These are phyloP conservation scores for Psittacula cyanocephala DNA, from an alignment of 2,113 vertebrate genomes.

Conservation along the genomic window DNA sequence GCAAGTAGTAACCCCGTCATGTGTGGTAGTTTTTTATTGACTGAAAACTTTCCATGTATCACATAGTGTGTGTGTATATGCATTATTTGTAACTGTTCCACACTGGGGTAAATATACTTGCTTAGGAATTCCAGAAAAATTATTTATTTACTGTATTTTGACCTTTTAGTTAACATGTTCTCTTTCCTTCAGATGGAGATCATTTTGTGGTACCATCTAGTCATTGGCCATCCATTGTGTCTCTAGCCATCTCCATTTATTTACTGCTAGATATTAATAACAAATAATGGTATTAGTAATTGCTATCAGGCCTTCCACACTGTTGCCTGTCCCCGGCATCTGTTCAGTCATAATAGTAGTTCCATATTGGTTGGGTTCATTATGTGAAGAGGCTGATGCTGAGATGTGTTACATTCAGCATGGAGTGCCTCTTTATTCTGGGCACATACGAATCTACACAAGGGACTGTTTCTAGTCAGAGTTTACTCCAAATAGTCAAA, in stretches of 20 bases:
- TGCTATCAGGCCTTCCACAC: not conserved
- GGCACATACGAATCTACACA: not conserved
- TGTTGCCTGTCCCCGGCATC: not conserved
- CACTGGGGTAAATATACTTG: not conserved
- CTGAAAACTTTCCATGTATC: not conserved
- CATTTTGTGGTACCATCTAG: not conserved
- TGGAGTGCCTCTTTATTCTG: not conserved
- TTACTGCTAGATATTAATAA: not conserved
- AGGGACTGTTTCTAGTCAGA: not conserved
- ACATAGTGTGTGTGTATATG: not conserved
- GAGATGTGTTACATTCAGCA: not conserved
- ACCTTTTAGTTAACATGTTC: not conserved
- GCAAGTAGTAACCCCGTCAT: not conserved
- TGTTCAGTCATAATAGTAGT: not conserved
- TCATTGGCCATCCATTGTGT: not conserved
- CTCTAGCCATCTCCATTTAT: not conserved
- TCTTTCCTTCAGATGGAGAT: not conserved
- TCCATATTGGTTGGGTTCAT: not conserved
- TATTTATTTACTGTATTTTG: not conserved
- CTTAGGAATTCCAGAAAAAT: not conserved
- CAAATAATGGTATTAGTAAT: not conserved
- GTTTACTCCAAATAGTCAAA: not conserved
- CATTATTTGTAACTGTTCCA: not conserved
- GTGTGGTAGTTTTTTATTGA: not conserved
- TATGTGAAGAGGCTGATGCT: not conserved